These are phyloP conservation scores for Odontothrips loti DNA, from an alignment of 2,888 invertebrate species.

Conservation along the genomic window DNA sequence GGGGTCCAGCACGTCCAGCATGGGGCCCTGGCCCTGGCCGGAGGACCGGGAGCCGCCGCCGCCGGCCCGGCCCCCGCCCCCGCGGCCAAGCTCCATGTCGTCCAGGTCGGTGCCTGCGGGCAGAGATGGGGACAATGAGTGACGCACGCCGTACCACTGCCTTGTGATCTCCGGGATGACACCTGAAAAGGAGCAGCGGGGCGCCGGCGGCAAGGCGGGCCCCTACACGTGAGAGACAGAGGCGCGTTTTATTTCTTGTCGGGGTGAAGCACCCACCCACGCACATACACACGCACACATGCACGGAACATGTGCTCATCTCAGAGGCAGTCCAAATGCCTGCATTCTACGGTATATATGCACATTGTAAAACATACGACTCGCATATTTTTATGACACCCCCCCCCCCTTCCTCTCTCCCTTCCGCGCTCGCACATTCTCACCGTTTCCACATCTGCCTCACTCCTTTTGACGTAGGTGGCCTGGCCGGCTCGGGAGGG, in stretches of 20 bases:
- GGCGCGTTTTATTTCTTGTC: too few relatives aligned
- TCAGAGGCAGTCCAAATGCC: too few relatives aligned
- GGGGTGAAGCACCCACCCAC: too few relatives aligned
- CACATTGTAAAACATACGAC: background rate
- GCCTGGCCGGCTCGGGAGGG: too few relatives aligned
- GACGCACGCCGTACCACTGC: background rate
- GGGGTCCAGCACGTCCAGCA: slow-evolving; percentile 9
- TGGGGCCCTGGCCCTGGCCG: background rate
- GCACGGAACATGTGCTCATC: too few relatives aligned
- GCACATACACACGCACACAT: too few relatives aligned
- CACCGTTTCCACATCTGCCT: background rate
- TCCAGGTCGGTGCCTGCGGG: slow-evolving; percentile 6
- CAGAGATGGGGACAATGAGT: background rate
- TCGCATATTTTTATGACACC: background rate
- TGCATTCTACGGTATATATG: background rate
- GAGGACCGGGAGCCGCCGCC: background rate
- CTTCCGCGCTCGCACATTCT: background rate
- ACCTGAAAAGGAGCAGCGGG: background rate
- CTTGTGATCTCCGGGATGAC: background rate
- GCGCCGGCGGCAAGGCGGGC: too few relatives aligned
- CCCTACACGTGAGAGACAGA: too few relatives aligned
- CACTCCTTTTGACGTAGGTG: background rate
- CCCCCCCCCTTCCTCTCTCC: background rate
- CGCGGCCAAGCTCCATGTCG: background rate
- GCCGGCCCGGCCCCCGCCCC: background rate